Evolutionary conservation across 2,888 invertebrate species (phyloP).

Genomic region (Shargacucullia verbasci): DNA sequence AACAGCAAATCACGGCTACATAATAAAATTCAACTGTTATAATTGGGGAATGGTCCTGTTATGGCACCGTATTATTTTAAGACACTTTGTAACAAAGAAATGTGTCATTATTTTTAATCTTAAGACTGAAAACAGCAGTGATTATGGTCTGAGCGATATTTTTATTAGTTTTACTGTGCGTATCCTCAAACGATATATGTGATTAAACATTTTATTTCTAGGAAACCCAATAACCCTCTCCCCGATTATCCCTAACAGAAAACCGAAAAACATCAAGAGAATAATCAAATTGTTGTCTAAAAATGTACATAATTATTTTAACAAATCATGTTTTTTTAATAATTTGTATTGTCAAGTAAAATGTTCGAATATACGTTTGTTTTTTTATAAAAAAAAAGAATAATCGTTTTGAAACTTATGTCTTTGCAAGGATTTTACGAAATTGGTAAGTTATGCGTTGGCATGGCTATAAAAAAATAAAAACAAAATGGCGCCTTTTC

Average conservation of each 20-base stretch:
- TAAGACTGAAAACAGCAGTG: no score
- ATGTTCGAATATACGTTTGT: constrained; percentile 34
- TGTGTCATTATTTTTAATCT: no score
- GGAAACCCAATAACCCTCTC: constrained; percentile 31
- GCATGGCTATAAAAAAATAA: constrained; percentile 62
- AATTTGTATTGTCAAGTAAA: constrained; percentile 35
- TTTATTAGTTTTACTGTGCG: constrained; percentile 33
- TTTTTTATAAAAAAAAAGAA: constrained; percentile 43
- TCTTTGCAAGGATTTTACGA: constrained; percentile 83
- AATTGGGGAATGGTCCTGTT: no score
- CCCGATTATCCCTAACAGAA: constrained; percentile 23
- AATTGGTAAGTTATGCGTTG: constrained; percentile 77
- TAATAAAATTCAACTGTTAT: no score
- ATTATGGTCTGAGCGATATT: not conserved
- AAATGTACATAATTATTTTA: constrained; percentile 20
- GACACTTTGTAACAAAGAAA: no score
- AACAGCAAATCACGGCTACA: no score
- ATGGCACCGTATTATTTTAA: no score
- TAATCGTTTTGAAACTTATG: constrained; percentile 51
- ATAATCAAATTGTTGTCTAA: constrained; percentile 19
- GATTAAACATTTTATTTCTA: constrained; percentile 43
- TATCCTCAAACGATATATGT: constrained; percentile 20
- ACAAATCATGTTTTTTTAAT: constrained; percentile 49
- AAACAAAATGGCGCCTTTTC: constrained; percentile 48
- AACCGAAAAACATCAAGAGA: constrained; percentile 22